Conservation (phyloP, 2,113 vertebrate species). For the Fregata magnificens region DNA sequence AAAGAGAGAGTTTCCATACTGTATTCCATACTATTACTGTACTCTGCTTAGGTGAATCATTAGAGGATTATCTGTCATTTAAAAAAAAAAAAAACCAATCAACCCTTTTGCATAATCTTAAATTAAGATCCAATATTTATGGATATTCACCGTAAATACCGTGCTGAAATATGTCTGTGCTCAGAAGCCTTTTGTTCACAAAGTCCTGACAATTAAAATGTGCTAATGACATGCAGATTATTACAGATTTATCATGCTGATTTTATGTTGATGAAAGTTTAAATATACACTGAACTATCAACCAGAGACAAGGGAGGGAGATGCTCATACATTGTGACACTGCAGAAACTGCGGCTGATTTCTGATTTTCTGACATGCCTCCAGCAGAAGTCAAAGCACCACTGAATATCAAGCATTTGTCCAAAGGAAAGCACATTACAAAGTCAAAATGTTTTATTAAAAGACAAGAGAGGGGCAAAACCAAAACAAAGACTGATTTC, state of each 20-base stretch:
- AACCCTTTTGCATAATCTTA: neutral
- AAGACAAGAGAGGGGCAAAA: neutral
- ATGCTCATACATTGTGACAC: neutral
- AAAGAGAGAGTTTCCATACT: too few relatives aligned
- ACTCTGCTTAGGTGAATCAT: neutral
- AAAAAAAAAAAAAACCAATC: neutral
- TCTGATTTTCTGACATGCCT: neutral
- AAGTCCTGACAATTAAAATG: slow-evolving; percentile 29
- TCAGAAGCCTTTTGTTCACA: neutral
- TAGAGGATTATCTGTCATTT: neutral
- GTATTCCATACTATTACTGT: too few relatives aligned
- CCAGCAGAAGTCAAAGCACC: neutral
- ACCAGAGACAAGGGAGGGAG: neutral
- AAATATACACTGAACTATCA: neutral
- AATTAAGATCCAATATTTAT: neutral
- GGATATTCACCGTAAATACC: neutral
- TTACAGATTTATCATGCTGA: neutral
- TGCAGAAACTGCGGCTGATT: neutral
- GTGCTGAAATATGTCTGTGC: neutral
- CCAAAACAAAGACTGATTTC: neutral
- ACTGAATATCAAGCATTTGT: neutral
- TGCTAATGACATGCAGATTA: slow-evolving; percentile 51
- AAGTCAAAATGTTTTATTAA: neutral
- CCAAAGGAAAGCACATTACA: neutral
- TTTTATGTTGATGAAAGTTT: neutral